These are phyloP conservation scores for Telmatochromis brichardi DNA, from an alignment of 2,113 vertebrate species.

Conservation along the genomic window DNA sequence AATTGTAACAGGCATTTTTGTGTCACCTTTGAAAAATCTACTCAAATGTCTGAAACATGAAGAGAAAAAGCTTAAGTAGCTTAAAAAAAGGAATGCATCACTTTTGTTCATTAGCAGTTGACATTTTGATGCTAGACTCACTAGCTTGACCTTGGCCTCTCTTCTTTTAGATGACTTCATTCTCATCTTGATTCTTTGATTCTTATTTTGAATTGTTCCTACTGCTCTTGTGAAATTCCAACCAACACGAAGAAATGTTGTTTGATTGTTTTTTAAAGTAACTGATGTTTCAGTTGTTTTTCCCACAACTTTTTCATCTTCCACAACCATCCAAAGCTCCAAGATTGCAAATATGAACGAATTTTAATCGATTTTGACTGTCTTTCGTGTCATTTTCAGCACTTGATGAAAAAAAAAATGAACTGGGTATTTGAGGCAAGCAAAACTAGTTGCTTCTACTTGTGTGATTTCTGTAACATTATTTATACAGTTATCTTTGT, in stretches of 20 bases:
- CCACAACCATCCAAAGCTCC: rapidly evolving
- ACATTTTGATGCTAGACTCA: background rate
- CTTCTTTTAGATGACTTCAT: background rate
- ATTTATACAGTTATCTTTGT: rapidly evolving
- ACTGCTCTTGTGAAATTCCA: background rate
- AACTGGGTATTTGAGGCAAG: background rate
- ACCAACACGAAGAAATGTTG: rapidly evolving
- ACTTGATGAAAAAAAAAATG: rapidly evolving
- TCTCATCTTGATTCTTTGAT: background rate
- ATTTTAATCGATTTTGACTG: rapidly evolving
- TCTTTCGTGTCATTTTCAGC: rapidly evolving
- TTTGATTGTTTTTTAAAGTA: background rate
- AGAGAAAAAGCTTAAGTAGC: background rate
- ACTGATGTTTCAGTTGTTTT: background rate
- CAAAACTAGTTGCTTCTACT: rapidly evolving
- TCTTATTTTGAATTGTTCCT: background rate
- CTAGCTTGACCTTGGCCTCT: background rate
- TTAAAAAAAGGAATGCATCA: rapidly evolving
- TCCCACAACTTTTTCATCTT: background rate
- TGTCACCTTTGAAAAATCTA: background rate
- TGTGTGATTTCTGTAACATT: background rate
- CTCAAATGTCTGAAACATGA: background rate
- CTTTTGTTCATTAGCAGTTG: background rate
- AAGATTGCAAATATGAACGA: rapidly evolving
- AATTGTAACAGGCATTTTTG: background rate